Percentiles rank a stretch among this genome's conserved stretches.
These are phyloP conservation scores for Cariama cristata DNA, from an alignment of 2,113 vertebrate species.

Conservation along the genomic window DNA sequence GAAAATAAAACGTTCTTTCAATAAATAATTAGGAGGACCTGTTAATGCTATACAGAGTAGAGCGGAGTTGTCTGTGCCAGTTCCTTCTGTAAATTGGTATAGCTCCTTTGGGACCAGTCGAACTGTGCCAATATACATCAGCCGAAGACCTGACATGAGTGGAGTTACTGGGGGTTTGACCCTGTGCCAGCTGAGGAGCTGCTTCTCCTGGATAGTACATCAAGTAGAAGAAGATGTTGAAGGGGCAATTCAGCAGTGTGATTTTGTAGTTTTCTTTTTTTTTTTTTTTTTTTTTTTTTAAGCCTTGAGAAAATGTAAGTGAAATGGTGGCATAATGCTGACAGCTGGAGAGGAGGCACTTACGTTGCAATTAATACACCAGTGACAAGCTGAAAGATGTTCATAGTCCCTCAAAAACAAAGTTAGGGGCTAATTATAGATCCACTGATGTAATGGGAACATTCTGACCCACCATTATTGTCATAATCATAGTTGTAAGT, in stretches of 20 bases:
- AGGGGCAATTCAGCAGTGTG: background rate
- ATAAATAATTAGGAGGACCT: conserved; percentile 51
- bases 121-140: background rate
- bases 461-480: conserved; percentile 28
- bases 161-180: background rate
- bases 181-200: background rate
- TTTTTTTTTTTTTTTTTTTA: background rate
- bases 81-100: conserved; percentile 19
- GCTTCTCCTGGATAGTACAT: background rate
- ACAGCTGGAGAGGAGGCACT: background rate
- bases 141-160: background rate
- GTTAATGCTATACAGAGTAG: conserved; percentile 21
- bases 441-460: background rate
- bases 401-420: conserved; percentile 15
- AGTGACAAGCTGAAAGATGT: background rate
- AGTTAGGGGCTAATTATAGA: conserved; percentile 13
- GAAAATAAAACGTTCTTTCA: conserved; percentile 52
- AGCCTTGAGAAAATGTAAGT: background rate
- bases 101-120: background rate
- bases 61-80: conserved; percentile 19
- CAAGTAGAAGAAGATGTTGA: background rate
- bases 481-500: conserved; percentile 18
- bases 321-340: background rate
- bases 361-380: background rate
- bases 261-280: background rate